These are phyloP conservation scores for Onychostoma macrolepis DNA, from an alignment of 2,113 vertebrate species.

Conservation along the genomic window DNA sequence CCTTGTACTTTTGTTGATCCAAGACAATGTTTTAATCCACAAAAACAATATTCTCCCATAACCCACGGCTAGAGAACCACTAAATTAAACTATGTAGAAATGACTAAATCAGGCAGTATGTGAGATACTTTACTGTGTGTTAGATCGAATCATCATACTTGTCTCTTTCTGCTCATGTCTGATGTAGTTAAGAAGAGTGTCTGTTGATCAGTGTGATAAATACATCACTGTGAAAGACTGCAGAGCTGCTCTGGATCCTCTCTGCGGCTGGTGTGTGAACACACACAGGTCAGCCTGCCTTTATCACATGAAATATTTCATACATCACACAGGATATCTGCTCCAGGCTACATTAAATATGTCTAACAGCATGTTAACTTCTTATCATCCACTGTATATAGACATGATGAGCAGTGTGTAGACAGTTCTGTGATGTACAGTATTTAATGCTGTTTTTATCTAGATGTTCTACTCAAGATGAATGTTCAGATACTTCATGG, in stretches of 20 bases:
- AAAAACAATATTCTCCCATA: no score
- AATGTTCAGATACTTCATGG: slow-evolving; percentile 41
- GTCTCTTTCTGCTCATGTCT: slow-evolving; percentile 50
- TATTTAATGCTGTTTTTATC: neutral
- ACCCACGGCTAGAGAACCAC: no score
- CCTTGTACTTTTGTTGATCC: no score
- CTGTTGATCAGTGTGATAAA: slow-evolving; percentile 78
- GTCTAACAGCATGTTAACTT: no score
- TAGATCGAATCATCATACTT: no score
- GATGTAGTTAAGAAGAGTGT: slow-evolving; percentile 83
- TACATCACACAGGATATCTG: no score
- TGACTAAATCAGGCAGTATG: no score
- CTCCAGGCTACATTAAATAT: no score
- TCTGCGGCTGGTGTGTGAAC: slow-evolving; percentile 82
- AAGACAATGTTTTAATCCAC: no score
- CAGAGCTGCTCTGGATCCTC: no score
- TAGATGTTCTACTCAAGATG: slow-evolving; percentile 73
- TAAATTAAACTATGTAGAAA: no score
- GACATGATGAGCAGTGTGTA: neutral
- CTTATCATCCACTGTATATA: neutral
- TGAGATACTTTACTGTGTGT: neutral
- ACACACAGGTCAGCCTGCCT: slow-evolving; percentile 58
- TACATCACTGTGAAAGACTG: slow-evolving; percentile 57
- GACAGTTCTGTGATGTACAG: neutral
- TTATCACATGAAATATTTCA: no score